Evolutionary conservation across 2,888 invertebrate genomes (phyloP).

Genomic region (Dioctria rufipes): DNA sequence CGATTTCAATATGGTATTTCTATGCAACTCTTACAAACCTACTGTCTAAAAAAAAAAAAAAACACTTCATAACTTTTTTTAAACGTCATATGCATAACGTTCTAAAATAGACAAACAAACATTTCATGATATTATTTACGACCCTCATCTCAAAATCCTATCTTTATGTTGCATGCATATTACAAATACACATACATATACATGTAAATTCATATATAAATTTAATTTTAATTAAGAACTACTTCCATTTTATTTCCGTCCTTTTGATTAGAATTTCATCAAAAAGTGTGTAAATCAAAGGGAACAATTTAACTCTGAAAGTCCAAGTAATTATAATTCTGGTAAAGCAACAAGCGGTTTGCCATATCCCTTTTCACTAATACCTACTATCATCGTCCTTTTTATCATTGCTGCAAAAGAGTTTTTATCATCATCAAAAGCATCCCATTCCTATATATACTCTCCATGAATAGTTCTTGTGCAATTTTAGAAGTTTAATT

Average conservation of each 20-base stretch:
- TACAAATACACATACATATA: no score
- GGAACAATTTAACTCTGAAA: not conserved
- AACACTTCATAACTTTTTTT: no score
- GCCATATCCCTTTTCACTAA: not conserved
- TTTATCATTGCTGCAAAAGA: not conserved
- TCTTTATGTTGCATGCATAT: not conserved
- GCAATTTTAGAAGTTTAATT: not conserved
- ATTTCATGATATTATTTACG: no score
- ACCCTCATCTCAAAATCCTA: not conserved
- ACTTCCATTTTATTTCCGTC: no score
- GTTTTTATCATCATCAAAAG: constrained; percentile 13
- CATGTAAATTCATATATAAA: not conserved
- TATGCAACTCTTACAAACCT: no score
- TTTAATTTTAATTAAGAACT: no score
- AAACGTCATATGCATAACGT: no score
- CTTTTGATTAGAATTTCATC: no score
- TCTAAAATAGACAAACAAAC: no score
- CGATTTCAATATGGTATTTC: no score
- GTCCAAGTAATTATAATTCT: constrained; percentile 21
- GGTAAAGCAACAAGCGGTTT: constrained; percentile 21
- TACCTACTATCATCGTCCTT: not conserved
- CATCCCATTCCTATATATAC: constrained; percentile 22
- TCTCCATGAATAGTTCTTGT: not conserved
- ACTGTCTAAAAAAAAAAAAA: no score
- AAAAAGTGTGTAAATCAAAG: no score